Evolutionary conservation across 2,888 invertebrate species (phyloP).

Genomic region (Dasypolia templi): DNA sequence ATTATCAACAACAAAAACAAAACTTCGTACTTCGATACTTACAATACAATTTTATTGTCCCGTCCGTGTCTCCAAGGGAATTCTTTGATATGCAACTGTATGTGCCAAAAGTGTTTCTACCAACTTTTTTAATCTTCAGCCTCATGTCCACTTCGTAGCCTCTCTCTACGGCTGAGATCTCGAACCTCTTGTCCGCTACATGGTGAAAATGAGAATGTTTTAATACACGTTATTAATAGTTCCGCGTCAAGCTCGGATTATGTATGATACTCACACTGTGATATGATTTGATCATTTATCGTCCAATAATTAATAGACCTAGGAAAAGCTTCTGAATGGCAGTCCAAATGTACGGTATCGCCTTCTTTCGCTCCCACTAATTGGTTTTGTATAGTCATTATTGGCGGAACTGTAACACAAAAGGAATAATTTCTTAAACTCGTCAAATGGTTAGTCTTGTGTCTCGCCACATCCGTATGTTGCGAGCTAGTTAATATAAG

Average conservation of each 20-base stretch:
- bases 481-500: constrained; percentile 41
- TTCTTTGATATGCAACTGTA: constrained; percentile 94
- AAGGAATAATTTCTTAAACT: constrained; percentile 44
- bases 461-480: constrained; percentile 7
- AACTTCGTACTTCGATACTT: constrained; percentile 80
- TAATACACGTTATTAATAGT: constrained; percentile 23
- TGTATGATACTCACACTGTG: constrained; percentile 90
- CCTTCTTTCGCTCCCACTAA: constrained; percentile 93
- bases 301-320: constrained; percentile 95
- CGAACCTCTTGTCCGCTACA: constrained; percentile 89
- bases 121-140: constrained; percentile 92
- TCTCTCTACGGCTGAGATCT: constrained; percentile 89
- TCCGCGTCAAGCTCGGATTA: constrained; percentile 4
- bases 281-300: constrained; percentile 92
- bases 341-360: constrained; percentile 93
- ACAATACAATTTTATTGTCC: constrained; percentile 93
- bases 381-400: constrained; percentile 95
- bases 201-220: constrained; percentile 39
- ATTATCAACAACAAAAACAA: constrained; percentile 57
- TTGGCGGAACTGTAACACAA: constrained; percentile 92
- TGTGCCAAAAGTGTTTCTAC: constrained; percentile 91
- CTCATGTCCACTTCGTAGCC: constrained; percentile 94
- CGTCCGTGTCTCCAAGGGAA: constrained; percentile 93
- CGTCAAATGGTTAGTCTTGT: constrained; percentile 23
- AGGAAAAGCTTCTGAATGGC: constrained; percentile 94